Evolutionary conservation across 2,113 vertebrate genomes (phyloP).

Genomic region (Sterrhoptilus dennistouni): DNA sequence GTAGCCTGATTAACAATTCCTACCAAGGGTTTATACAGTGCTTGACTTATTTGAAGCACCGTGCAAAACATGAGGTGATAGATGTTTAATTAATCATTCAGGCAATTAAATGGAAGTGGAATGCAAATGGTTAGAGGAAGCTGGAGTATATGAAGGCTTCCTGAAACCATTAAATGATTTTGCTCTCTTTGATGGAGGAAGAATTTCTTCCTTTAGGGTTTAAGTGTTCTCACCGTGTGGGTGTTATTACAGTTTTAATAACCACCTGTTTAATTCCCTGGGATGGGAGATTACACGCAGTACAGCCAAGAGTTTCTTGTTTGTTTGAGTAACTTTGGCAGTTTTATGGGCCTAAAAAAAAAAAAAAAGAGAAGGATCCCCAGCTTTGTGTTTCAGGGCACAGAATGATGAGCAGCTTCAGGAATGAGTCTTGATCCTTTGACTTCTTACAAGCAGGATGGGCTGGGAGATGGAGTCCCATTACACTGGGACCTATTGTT

Average conservation of each 20-base stretch:
- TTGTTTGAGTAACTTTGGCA: background rate
- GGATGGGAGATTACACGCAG: background rate
- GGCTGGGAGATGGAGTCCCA: background rate
- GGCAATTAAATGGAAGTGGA: slow-evolving; percentile 24
- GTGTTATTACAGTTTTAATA: slow-evolving; percentile 43
- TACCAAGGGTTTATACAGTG: background rate
- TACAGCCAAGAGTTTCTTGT: background rate
- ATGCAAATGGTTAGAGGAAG: slow-evolving; percentile 44
- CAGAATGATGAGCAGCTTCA: background rate
- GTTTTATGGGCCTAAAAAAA: background rate
- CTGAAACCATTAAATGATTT: slow-evolving; percentile 29
- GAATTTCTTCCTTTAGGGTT: slow-evolving; percentile 50
- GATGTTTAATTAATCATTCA: slow-evolving; percentile 48
- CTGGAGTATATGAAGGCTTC: slow-evolving; percentile 2
- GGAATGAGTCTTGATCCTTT: background rate
- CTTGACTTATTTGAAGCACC: background rate
- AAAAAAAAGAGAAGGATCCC: background rate
- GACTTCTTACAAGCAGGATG: background rate
- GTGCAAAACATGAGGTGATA: slow-evolving; percentile 14
- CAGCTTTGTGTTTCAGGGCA: background rate
- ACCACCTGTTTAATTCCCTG: slow-evolving; percentile 26
- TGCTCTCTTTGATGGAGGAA: slow-evolving; percentile 23
- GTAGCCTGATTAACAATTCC: background rate
- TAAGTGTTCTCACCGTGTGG: background rate
- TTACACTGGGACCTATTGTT: background rate